Conservation (phyloP, 92 coral and sea anemone genomes). For the Epizoanthus ramosus region DNA sequence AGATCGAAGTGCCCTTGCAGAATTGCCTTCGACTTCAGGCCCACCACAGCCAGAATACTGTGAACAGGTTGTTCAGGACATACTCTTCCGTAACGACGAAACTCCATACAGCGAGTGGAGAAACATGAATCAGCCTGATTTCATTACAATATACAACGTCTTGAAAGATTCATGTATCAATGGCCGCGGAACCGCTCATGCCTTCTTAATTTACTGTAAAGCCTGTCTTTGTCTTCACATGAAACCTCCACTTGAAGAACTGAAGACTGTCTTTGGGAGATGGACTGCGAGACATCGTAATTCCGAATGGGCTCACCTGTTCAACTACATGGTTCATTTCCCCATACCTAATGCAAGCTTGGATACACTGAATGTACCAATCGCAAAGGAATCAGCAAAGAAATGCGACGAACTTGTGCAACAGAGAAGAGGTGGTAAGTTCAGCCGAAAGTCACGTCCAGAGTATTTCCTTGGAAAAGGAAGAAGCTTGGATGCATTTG, state of each 20-base stretch:
- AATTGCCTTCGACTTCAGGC: not conserved
- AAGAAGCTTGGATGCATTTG: constrained; percentile 55
- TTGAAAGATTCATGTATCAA: constrained; percentile 39
- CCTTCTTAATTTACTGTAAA: constrained; percentile 60
- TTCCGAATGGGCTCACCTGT: constrained; percentile 70
- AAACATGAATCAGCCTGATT: constrained; percentile 6
- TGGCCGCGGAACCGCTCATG: constrained; percentile 45
- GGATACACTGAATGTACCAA: constrained; percentile 36
- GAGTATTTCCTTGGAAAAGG: constrained; percentile 74
- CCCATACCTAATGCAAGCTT: constrained; percentile 64
- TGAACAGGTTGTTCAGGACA: constrained; percentile 61
- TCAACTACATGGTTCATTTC: constrained; percentile 69
- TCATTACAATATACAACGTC: constrained; percentile 13
- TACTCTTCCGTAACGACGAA: constrained; percentile 57
- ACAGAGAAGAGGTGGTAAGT: constrained; percentile 22
- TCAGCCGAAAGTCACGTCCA: constrained; percentile 60
- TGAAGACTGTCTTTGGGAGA: constrained; percentile 26
- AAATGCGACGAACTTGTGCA: constrained; percentile 43
- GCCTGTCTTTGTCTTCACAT: constrained; percentile 55
- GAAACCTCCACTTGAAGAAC: constrained; percentile 55
- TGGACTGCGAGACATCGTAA: constrained; percentile 48
- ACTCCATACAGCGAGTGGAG: constrained; percentile 66
- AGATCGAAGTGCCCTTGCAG: constrained; percentile 49
- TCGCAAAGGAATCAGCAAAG: constrained; percentile 50
- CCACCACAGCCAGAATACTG: constrained; percentile 33